Conservation (phyloP, 2,113 vertebrate species). For the Bubalus kerabau region DNA sequence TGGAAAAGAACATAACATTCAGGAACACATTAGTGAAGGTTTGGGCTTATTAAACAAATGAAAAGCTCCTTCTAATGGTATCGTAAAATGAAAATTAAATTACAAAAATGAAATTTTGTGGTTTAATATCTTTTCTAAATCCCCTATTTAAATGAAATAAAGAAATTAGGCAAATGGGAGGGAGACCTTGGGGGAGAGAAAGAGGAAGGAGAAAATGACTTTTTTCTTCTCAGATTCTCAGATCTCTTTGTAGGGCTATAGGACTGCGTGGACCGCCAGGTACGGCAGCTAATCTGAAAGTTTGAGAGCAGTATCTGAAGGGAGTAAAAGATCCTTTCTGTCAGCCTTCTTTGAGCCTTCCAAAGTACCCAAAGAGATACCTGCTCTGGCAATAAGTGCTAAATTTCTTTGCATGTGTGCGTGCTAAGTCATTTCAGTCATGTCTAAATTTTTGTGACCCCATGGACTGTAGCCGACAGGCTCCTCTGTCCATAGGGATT, state of each 20-base stretch:
- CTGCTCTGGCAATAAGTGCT: background rate
- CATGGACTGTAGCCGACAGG: background rate
- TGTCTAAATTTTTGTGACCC: background rate
- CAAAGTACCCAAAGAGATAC: background rate
- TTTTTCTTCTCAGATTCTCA: background rate
- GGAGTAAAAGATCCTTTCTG: background rate
- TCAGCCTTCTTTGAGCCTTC: background rate
- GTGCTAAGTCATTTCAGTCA: background rate
- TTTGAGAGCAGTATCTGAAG: background rate
- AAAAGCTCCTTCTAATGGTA: conserved; percentile 28
- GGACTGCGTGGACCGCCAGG: background rate
- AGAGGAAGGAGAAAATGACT: background rate
- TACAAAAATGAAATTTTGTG: conserved; percentile 48
- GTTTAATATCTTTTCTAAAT: conserved; percentile 38
- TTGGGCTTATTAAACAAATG: conserved; percentile 59
- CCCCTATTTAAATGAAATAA: background rate
- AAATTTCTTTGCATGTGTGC: background rate
- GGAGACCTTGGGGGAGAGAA: no score
- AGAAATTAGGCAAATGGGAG: background rate
- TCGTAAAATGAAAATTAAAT: conserved; percentile 63
- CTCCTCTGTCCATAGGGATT: background rate
- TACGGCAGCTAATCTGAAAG: background rate
- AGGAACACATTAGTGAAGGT: conserved; percentile 27
- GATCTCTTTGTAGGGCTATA: background rate
- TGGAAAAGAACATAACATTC: conserved; percentile 36